Percentiles rank a stretch among this genome's conserved stretches.
Evolutionary conservation across 2,888 invertebrate genomes (phyloP).

Genomic region (Cepaea hortensis): DNA sequence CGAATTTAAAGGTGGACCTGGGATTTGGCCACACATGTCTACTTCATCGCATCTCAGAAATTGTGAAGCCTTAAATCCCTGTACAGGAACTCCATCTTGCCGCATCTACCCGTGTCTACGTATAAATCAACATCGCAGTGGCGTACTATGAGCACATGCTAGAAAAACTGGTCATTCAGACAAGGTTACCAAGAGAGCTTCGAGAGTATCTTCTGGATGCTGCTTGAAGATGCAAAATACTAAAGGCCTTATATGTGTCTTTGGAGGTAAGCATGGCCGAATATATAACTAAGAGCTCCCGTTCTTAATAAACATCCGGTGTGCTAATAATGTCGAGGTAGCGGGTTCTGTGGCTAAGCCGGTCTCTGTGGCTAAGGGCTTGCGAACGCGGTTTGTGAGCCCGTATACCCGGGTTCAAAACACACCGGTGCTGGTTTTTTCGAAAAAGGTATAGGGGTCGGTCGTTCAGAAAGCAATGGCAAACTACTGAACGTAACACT

Average conservation of each 20-base stretch:
- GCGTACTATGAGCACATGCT: constrained; percentile 64
- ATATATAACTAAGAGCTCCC: too few relatives aligned
- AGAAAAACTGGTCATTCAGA: constrained; percentile 69
- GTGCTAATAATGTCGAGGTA: too few relatives aligned
- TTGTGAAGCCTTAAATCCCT: constrained; percentile 60
- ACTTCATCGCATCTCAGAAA: constrained; percentile 53
- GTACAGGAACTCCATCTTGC: constrained; percentile 70
- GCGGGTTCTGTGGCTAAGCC: too few relatives aligned
- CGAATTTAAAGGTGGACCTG: constrained; percentile 69
- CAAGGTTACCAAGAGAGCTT: constrained; percentile 64
- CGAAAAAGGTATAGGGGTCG: too few relatives aligned
- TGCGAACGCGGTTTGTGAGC: too few relatives aligned
- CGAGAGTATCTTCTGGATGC: constrained; percentile 65
- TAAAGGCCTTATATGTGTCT: constrained; percentile 68
- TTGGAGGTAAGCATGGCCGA: constrained; percentile 38
- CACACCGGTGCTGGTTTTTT: too few relatives aligned
- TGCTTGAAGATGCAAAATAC: constrained; percentile 59
- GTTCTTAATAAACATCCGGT: too few relatives aligned
- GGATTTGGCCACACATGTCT: constrained; percentile 74
- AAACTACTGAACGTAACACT: too few relatives aligned
- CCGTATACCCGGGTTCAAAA: too few relatives aligned
- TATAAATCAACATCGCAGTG: constrained; percentile 68
- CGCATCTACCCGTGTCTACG: constrained; percentile 69
- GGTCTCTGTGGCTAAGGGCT: too few relatives aligned
- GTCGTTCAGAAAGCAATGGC: too few relatives aligned